Conservation (phyloP, 2,888 invertebrate genomes). For the Cordilura impudica region DNA sequence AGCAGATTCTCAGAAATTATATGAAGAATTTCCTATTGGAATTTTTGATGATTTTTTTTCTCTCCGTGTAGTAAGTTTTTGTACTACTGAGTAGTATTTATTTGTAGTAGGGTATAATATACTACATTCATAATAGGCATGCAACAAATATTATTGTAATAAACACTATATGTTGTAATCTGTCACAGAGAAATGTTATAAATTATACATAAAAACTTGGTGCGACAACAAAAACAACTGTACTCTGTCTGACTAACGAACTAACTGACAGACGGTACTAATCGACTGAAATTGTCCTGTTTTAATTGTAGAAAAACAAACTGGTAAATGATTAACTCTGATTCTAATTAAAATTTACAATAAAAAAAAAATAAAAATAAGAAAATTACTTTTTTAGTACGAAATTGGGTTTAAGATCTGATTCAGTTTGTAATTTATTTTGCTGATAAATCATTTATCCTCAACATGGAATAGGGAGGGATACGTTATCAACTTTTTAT, state of each 20-base stretch:
- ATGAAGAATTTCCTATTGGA: too few species aligned
- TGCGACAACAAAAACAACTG: slow-evolving; percentile 39
- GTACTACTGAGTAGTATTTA: neutral
- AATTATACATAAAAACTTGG: slow-evolving; percentile 72
- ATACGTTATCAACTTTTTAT: too few species aligned
- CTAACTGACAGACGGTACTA: neutral
- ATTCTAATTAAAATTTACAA: neutral
- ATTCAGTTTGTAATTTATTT: too few species aligned
- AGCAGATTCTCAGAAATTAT: too few species aligned
- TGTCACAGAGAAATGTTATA: slow-evolving; percentile 75
- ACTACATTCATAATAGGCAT: slow-evolving; percentile 62
- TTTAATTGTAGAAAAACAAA: slow-evolving; percentile 15
- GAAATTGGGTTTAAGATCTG: too few species aligned
- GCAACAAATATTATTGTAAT: slow-evolving; percentile 54
- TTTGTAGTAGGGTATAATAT: slow-evolving; percentile 56
- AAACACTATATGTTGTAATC: slow-evolving; percentile 66
- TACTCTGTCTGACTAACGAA: slow-evolving; percentile 9
- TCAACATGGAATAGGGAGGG: too few species aligned
- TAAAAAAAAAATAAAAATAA: neutral
- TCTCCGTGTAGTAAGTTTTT: neutral
- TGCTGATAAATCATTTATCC: too few species aligned
- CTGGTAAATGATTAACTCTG: slow-evolving; percentile 26
- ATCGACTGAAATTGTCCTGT: neutral
- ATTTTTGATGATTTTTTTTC: too few species aligned
- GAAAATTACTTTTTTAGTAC: too few species aligned